A percentile compares a stretch with the other conserved stretches of the same genome.
These are phyloP conservation scores for Sarcophaga subvicina DNA, from an alignment of 2,888 invertebrate genomes.

Conservation along the genomic window DNA sequence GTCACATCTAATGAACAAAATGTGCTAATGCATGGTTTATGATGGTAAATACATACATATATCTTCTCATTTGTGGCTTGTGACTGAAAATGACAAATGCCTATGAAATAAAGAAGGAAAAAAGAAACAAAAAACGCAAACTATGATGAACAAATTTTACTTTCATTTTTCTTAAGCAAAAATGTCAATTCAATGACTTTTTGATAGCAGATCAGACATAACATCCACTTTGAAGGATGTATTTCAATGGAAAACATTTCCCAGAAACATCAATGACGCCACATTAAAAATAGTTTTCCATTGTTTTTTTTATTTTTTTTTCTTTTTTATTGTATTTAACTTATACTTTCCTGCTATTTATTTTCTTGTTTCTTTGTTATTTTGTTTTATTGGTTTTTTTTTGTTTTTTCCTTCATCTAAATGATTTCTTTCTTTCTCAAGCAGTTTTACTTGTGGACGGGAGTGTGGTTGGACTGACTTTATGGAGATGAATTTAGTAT, in stretches of 20 bases:
- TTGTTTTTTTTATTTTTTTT: not conserved
- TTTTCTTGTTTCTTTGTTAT: too few species aligned
- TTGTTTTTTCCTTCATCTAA: not conserved
- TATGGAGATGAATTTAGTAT: conserved; percentile 7
- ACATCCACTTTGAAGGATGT: conserved; percentile 7
- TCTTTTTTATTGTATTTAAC: too few species aligned
- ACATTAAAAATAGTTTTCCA: conserved; percentile 41
- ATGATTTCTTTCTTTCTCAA: not conserved
- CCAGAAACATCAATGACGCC: conserved; percentile 27
- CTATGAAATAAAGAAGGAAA: too few species aligned
- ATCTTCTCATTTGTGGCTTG: too few species aligned
- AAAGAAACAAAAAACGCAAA: too few species aligned
- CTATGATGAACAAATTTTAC: not conserved
- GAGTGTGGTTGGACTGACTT: not conserved
- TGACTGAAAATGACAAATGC: too few species aligned
- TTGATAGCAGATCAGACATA: conserved; percentile 37
- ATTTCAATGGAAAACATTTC: conserved; percentile 23
- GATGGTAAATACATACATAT: too few species aligned
- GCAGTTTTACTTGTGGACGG: not conserved
- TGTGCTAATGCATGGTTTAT: conserved; percentile 29
- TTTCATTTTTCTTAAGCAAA: conserved; percentile 55
- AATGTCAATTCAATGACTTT: conserved; percentile 58
- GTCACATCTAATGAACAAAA: conserved; percentile 34
- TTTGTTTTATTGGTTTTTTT: too few species aligned
- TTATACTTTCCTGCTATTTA: too few species aligned